Conservation (phyloP, 2,888 invertebrate species). For the Perithous albicinctus region DNA sequence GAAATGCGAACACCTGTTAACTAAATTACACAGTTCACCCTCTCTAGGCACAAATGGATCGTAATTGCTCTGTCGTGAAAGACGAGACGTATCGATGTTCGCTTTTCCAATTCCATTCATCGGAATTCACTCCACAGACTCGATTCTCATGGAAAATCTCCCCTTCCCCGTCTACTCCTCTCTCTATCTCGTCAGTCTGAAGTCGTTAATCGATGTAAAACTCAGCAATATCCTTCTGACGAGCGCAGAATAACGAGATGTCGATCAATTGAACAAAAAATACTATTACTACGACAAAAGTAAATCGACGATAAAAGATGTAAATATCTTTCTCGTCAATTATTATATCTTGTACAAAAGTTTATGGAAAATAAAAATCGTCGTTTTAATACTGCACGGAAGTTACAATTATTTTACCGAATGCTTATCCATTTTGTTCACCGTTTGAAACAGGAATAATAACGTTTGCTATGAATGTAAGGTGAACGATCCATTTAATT, state of each 20-base stretch:
- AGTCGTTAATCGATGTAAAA: slow-evolving; percentile 27
- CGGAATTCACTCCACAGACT: slow-evolving; percentile 51
- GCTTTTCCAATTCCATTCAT: slow-evolving; percentile 60
- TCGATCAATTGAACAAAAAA: slow-evolving; percentile 23
- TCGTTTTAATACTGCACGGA: not conserved
- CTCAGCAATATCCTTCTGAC: slow-evolving; percentile 11
- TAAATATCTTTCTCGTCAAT: slow-evolving; percentile 11
- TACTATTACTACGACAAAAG: slow-evolving; percentile 7
- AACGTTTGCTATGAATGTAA: not conserved
- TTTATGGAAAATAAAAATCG: not conserved
- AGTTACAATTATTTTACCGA: not conserved
- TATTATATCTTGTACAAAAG: not conserved
- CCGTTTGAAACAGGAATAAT: not conserved
- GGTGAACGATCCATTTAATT: no score
- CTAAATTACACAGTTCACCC: slow-evolving; percentile 56
- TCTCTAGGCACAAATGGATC: slow-evolving; percentile 36
- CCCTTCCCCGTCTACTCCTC: not conserved
- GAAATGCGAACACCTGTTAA: slow-evolving; percentile 62
- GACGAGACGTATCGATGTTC: slow-evolving; percentile 62
- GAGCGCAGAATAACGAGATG: slow-evolving; percentile 29
- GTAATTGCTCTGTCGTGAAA: slow-evolving; percentile 60
- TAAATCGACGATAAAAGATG: not conserved
- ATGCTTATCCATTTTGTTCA: not conserved
- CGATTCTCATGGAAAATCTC: slow-evolving; percentile 29
- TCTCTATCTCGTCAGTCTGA: slow-evolving; percentile 6